Conservation (phyloP, 2,888 invertebrate genomes). For the Rhagonycha fulva region DNA sequence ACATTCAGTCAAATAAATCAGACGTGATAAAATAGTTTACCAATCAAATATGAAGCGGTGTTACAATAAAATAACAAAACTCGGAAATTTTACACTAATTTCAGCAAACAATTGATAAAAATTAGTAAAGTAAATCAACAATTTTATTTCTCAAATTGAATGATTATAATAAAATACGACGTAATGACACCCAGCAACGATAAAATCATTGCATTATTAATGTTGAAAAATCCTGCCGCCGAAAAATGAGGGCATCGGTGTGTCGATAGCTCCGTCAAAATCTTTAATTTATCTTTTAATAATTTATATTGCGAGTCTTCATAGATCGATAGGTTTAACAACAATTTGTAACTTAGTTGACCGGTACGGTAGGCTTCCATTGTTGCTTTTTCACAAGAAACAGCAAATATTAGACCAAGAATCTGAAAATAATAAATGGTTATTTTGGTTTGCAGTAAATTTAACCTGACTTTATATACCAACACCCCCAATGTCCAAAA, state of each 20-base stretch:
- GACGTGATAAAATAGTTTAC: too few species aligned
- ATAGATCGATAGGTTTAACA: slow-evolving; percentile 29
- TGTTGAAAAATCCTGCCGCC: slow-evolving; percentile 30
- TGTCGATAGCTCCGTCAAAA: slow-evolving; percentile 19
- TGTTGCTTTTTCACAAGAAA: slow-evolving; percentile 29
- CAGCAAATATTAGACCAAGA: slow-evolving; percentile 30
- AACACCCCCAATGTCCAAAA: background rate
- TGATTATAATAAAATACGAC: slow-evolving; percentile 30
- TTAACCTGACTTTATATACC: background rate
- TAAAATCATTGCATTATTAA: slow-evolving; percentile 27
- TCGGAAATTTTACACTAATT: too few species aligned
- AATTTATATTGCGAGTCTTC: slow-evolving; percentile 8
- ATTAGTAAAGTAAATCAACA: background rate
- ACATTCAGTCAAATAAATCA: too few species aligned
- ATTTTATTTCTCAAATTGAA: slow-evolving; percentile 21
- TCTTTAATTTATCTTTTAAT: slow-evolving; percentile 1
- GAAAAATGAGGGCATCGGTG: slow-evolving; percentile 17
- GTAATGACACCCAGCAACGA: slow-evolving; percentile 25
- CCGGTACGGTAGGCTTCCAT: slow-evolving; percentile 33
- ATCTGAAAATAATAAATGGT: slow-evolving; percentile 26
- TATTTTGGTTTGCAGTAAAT: background rate
- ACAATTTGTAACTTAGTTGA: slow-evolving; percentile 31
- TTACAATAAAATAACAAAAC: too few species aligned
- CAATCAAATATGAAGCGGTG: too few species aligned
- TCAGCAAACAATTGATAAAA: background rate